phyloP scores from a whole-genome alignment of 2,797 vertebrate species.

The Glossophaga mutica region DNA sequence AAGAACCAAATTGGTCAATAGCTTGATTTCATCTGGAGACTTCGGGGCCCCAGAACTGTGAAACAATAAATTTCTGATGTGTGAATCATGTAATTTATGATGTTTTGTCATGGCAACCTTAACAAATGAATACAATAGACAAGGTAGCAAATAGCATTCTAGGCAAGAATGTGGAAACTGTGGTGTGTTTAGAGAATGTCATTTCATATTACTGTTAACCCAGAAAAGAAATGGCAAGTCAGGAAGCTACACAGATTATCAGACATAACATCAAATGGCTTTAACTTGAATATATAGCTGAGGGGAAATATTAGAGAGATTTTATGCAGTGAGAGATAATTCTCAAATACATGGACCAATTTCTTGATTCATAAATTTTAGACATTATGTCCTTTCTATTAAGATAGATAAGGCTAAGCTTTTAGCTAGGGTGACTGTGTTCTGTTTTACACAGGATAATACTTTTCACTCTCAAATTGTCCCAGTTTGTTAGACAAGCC shows the following conservation, averaged over 20 bases:
- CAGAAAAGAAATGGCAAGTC: not conserved
- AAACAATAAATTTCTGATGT: not conserved
- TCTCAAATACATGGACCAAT: not conserved
- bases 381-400: not conserved
- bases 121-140: not conserved
- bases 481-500: not conserved
- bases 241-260: not conserved
- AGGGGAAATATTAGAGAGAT: not conserved
- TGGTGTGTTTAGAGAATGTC: not conserved
- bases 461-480: not conserved
- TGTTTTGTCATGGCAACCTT: not conserved
- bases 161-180: not conserved
- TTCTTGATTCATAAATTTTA: not conserved
- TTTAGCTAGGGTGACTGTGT: not conserved
- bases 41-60: not conserved
- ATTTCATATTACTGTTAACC: not conserved
- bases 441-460: not conserved
- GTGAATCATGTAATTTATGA: not conserved
- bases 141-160: not conserved
- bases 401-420: not conserved
- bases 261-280: not conserved
- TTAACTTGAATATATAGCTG: not conserved
- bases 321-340: not conserved
- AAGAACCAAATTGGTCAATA: not conserved
- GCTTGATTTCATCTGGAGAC: not conserved